Evolutionary conservation across 2,797 vertebrate genomes (phyloP).

Genomic region (Melanitta fusca): DNA sequence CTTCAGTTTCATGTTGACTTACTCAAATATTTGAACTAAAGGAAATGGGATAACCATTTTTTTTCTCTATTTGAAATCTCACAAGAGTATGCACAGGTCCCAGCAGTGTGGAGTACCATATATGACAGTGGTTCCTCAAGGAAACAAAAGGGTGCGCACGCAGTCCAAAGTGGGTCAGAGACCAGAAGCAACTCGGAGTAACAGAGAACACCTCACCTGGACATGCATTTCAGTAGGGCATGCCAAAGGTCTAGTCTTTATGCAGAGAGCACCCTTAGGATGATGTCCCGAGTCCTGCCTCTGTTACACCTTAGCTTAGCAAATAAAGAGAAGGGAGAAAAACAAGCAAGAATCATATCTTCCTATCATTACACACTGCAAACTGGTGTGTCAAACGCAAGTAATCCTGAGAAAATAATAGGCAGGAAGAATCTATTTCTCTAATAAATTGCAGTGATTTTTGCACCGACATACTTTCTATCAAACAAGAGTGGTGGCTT

Average conservation of each 20-base stretch:
- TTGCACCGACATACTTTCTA: neutral
- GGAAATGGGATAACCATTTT: neutral
- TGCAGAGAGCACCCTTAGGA: neutral
- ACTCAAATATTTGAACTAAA: neutral
- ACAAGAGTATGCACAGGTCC: neutral
- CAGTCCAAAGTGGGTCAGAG: neutral
- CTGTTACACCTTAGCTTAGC: neutral
- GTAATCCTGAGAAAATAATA: neutral
- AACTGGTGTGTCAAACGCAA: neutral
- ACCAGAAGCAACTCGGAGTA: neutral
- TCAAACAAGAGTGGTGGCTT: neutral
- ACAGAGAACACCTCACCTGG: rapidly evolving
- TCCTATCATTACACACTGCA: rapidly evolving
- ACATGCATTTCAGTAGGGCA: rapidly evolving
- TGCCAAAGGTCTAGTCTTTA: neutral
- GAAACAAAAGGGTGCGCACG: neutral
- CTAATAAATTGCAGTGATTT: neutral
- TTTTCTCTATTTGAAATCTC: neutral
- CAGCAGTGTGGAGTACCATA: neutral
- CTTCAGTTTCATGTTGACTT: neutral
- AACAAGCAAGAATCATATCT: neutral
- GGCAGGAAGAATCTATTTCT: neutral
- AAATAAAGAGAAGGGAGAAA: neutral
- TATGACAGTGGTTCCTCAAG: neutral
- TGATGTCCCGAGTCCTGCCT: neutral